Conservation (phyloP, 1,140 invertebrate genomes). For the Caenorhabditis briggsae region DNA sequence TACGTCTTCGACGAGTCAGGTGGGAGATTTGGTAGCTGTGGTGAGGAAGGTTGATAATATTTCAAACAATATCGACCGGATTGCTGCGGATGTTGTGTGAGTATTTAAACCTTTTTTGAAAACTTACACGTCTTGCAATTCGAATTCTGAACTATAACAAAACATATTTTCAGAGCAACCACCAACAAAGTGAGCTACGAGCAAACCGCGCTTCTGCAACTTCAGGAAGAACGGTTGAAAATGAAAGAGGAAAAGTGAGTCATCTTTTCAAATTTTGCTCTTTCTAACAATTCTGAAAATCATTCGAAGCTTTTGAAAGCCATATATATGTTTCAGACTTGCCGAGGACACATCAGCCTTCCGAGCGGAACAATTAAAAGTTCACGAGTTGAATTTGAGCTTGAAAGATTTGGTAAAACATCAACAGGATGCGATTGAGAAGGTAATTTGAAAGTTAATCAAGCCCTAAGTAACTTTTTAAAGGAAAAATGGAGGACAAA, state of each 20-base stretch:
- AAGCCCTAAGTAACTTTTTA: not conserved
- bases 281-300: not conserved
- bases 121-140: not conserved
- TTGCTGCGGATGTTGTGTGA: constrained; percentile 53
- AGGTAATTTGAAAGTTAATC: constrained; percentile 1
- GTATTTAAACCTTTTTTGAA: not conserved
- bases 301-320: not conserved
- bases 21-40: constrained; percentile 51
- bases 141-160: not conserved
- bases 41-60: constrained; percentile 54
- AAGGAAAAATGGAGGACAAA: constrained; percentile 51
- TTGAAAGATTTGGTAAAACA: constrained; percentile 49
- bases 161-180: not conserved
- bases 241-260: constrained; percentile 53
- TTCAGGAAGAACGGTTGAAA: constrained; percentile 50
- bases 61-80: constrained; percentile 9
- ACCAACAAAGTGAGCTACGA: constrained; percentile 44
- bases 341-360: constrained; percentile 19
- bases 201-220: constrained; percentile 1
- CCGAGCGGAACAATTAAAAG: constrained; percentile 40
- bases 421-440: constrained; percentile 49
- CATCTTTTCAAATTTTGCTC: no score
- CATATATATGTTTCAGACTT: not conserved
- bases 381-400: constrained; percentile 55
- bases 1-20: constrained; percentile 45